phyloP scores from a whole-genome alignment of 2,113 vertebrate genomes.

The Jaculus jaculus region DNA sequence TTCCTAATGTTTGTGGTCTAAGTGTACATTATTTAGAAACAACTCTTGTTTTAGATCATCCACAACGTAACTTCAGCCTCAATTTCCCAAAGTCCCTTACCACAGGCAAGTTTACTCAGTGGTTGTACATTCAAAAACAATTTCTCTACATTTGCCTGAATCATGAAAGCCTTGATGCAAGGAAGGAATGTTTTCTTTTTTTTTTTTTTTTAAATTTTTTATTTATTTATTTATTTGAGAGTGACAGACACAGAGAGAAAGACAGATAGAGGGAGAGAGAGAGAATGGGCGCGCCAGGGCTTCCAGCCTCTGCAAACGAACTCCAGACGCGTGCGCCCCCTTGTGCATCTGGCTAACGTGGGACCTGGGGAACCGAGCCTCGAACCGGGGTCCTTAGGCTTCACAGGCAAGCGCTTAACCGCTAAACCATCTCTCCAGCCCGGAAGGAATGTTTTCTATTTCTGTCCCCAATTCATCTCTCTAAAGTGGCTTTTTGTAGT shows the following conservation, averaged over 20 bases:
- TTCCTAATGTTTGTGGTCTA: neutral
- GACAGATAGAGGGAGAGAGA: too few species aligned
- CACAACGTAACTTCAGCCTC: neutral
- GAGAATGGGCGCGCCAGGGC: too few species aligned
- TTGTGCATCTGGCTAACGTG: too few species aligned
- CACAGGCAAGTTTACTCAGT: neutral
- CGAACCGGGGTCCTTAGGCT: too few species aligned
- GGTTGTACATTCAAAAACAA: neutral
- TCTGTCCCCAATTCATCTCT: neutral
- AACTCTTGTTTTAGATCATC: neutral
- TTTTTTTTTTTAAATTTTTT: too few species aligned
- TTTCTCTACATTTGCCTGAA: neutral
- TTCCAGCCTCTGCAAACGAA: too few species aligned
- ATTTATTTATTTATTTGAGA: neutral
- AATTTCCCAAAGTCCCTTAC: neutral
- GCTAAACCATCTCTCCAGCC: too few species aligned
- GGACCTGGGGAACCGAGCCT: too few species aligned
- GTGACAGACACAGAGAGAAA: too few species aligned
- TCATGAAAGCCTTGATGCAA: neutral
- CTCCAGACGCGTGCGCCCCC: too few species aligned
- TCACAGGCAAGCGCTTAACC: too few species aligned
- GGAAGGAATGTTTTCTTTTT: neutral
- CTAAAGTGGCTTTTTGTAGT: neutral
- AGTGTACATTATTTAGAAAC: neutral
- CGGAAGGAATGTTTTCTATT: too few species aligned